Conservation (phyloP, 1,140 invertebrate genomes). For the Galendromus occidentalis region DNA sequence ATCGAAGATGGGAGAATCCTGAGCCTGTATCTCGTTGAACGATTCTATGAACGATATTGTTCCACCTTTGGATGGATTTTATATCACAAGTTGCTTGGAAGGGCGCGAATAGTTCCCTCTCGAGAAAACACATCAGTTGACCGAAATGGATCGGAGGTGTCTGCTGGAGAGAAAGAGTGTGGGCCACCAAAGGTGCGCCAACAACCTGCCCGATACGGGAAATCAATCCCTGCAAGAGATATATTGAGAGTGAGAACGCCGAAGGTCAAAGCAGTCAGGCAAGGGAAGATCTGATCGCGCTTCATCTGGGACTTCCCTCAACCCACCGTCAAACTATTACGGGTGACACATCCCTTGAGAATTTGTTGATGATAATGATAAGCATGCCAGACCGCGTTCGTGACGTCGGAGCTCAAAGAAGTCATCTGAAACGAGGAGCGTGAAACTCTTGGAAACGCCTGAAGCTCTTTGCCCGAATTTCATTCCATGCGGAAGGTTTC, state of each 20-base stretch:
- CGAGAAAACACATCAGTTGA: conserved; percentile 4
- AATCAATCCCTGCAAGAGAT: background rate
- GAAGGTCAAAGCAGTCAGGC: too few relatives aligned
- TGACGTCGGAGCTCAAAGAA: conserved; percentile 3
- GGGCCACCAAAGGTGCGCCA: background rate
- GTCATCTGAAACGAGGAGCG: background rate
- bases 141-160: background rate
- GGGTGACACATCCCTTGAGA: background rate
- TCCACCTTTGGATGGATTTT: background rate
- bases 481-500: too few relatives aligned
- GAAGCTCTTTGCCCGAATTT: too few relatives aligned
- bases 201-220: conserved; percentile 5
- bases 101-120: background rate
- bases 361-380: background rate
- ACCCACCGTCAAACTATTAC: background rate
- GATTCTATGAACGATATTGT: too few relatives aligned
- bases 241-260: too few relatives aligned
- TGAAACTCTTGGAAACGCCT: too few relatives aligned
- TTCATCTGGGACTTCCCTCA: background rate
- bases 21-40: too few relatives aligned
- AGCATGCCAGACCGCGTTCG: background rate
- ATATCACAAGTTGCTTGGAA: background rate
- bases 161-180: background rate
- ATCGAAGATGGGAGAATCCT: too few relatives aligned
- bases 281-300: background rate